These are phyloP conservation scores for Sitobion miscanthi DNA, from an alignment of 1,140 invertebrate species.

Conservation along the genomic window DNA sequence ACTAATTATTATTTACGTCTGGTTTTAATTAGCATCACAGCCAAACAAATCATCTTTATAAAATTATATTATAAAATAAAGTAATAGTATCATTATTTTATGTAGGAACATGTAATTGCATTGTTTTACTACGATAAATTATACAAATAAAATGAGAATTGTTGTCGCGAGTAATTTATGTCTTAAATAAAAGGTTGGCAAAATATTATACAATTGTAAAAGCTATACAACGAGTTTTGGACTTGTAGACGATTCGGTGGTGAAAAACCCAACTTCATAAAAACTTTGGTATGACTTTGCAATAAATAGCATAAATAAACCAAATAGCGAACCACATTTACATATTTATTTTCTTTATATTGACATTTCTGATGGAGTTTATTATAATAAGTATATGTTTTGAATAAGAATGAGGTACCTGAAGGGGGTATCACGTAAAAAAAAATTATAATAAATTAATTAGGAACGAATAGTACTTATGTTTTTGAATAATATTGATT, in stretches of 20 bases:
- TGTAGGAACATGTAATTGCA: neutral
- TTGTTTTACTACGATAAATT: neutral
- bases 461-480: neutral
- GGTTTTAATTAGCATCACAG: neutral
- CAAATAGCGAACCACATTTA: neutral
- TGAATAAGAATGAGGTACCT: neutral
- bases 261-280: slow-evolving; percentile 11
- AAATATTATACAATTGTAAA: neutral
- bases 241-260: neutral
- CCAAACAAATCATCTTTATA: neutral
- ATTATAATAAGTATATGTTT: neutral
- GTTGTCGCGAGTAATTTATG: neutral
- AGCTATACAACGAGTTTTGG: neutral
- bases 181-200: neutral
- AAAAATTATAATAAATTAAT: neutral
- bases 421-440: neutral
- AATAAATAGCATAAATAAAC: neutral
- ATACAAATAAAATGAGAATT: neutral
- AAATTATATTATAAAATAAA: no score
- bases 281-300: neutral
- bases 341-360: neutral
- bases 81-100: neutral
- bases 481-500: neutral
- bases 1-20: neutral
- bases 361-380: neutral